These are phyloP conservation scores for Heliconius sara DNA, from an alignment of 2,888 invertebrate genomes.

Conservation along the genomic window DNA sequence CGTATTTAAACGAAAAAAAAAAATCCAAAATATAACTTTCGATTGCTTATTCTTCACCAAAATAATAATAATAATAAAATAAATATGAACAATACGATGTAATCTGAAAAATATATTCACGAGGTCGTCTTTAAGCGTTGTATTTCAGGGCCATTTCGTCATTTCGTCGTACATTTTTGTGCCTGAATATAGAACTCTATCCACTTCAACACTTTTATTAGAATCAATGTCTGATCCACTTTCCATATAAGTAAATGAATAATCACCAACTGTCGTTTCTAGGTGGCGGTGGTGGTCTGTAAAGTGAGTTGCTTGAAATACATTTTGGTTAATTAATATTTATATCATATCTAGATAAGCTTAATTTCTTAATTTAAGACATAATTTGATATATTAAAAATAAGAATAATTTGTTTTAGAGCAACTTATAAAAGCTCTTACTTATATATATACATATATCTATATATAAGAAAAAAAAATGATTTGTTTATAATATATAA, in stretches of 20 bases:
- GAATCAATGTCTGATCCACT: conserved; percentile 40
- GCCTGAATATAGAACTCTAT: conserved; percentile 39
- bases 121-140: conserved; percentile 15
- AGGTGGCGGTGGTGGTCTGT: conserved; percentile 73
- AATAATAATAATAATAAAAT: conserved; percentile 8
- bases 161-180: conserved; percentile 43
- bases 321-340: background rate
- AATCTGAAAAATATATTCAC: conserved; percentile 16
- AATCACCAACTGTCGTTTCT: conserved; percentile 76
- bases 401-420: background rate
- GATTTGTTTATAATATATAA: background rate
- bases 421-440: background rate
- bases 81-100: background rate
- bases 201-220: conserved; percentile 32
- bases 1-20: background rate
- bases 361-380: background rate
- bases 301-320: conserved; percentile 48
- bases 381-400: background rate
- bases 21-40: background rate
- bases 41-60: background rate
- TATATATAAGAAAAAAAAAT: background rate
- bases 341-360: conserved; percentile 13
- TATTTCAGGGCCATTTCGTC: conserved; percentile 30
- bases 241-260: conserved; percentile 40
- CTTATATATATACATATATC: background rate